Evolutionary conservation across 1,140 invertebrate species (phyloP), one percentile per base, ranked within the genome.

Genomic region (Drosophila tropicalis): DNA sequence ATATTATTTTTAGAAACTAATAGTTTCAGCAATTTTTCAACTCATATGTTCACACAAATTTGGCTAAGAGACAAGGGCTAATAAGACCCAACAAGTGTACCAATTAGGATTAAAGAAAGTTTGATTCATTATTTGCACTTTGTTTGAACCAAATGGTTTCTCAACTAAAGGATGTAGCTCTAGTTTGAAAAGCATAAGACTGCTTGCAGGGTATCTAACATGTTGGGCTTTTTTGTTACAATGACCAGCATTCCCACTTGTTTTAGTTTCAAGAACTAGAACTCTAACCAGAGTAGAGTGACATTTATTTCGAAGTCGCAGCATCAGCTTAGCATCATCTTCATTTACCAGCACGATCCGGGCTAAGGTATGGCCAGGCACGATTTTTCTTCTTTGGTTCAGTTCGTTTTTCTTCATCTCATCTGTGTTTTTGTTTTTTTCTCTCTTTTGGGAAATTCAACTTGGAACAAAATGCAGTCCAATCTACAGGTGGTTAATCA

Each of bases 401-500:
- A 17, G 1, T 72, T 70, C 54, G 36, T 67, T 57, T 9, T 22
- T 51, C 25, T 25, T 13, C 54, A 65, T n/a, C 5, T 19, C 17
- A 6, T 47, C 17, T 2, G 7, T 7, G 41, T 5, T 7, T 19
- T 47, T 0, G 19, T 17, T 6, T 9, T 47, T 15, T 19, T 47
- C 9, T 39, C 9, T 39, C 4, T 13, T 39, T 39, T 39, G 10
- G 56, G 56, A 58, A 58, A 58, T 58, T 19, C 56, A 19, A 58
- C 32, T 66, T 57, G 39, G 39, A 41, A 62, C 22, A 67, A 67
- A 79, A 87, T 87, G 83, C 83, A 82, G 71, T 72, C 76, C 72
- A 71, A 86, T 74, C 86, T 90, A 83, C 87, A 90, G 86, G 86
- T 90, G 86, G 86, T 83, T 90, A 90, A 90, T 90, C 86, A 90